These are phyloP conservation scores for Syngnathus floridae DNA, from an alignment of 2,113 vertebrate genomes.

Conservation along the genomic window DNA sequence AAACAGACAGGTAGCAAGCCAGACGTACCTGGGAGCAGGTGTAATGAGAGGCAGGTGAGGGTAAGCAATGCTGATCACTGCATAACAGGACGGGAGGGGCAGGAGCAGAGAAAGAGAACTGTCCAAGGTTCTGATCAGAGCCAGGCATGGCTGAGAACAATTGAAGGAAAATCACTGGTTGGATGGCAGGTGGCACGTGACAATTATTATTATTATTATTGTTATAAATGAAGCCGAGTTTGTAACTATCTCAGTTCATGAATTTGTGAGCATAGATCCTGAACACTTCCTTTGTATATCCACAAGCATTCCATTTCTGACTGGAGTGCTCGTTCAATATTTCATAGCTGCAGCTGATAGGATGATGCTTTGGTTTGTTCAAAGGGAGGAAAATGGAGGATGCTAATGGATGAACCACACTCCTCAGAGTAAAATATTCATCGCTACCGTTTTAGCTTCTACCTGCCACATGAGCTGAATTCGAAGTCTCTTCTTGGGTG, in stretches of 20 bases:
- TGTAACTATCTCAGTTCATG: slow-evolving; percentile 29
- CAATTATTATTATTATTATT: too few relatives aligned
- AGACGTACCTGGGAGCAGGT: too few relatives aligned
- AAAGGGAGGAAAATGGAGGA: slow-evolving; percentile 27
- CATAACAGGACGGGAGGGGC: too few relatives aligned
- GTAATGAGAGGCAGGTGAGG: too few relatives aligned
- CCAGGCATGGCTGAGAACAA: too few relatives aligned
- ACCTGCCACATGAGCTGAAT: slow-evolving; percentile 3
- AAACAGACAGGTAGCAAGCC: too few relatives aligned
- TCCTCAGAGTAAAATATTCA: slow-evolving; percentile 58
- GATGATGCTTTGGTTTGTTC: slow-evolving; percentile 43
- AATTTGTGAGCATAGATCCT: slow-evolving; percentile 53
- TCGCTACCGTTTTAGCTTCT: slow-evolving; percentile 26
- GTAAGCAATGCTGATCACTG: too few relatives aligned
- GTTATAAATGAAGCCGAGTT: not conserved
- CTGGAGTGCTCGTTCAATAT: slow-evolving; percentile 52
- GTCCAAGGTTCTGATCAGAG: too few relatives aligned
- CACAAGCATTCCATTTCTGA: slow-evolving; percentile 1
- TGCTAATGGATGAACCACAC: slow-evolving; percentile 41
- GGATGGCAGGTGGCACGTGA: too few relatives aligned
- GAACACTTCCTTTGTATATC: slow-evolving; percentile 21
- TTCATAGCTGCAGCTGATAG: slow-evolving; percentile 45
- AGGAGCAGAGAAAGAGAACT: too few relatives aligned
- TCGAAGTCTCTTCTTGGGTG: slow-evolving; percentile 5
- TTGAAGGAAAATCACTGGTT: too few relatives aligned